Conservation (phyloP, 2,888 invertebrate genomes). For the Papilio protenor region DNA sequence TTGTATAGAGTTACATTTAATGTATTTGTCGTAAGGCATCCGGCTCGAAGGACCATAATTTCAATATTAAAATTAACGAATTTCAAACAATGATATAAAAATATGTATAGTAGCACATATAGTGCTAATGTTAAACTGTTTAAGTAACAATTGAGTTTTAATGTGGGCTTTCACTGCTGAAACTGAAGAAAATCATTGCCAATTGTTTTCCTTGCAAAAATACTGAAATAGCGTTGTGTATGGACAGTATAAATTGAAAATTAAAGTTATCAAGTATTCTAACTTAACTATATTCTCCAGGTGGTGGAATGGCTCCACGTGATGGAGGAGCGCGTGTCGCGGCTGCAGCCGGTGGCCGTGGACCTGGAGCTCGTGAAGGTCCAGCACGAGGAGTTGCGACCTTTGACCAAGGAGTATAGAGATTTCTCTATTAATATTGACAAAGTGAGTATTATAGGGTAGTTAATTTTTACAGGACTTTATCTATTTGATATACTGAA, state of each 20-base stretch:
- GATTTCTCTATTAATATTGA: conserved; percentile 94
- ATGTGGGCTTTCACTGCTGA: too few relatives aligned
- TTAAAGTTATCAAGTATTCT: too few relatives aligned
- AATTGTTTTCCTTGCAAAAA: too few relatives aligned
- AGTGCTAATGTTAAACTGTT: too few relatives aligned
- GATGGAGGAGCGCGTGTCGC: conserved; percentile 90
- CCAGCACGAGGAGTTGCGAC: conserved; percentile 93
- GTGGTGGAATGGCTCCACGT: conserved; percentile 93
- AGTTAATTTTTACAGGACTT: too few relatives aligned
- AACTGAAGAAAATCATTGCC: too few relatives aligned
- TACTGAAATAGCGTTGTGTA: too few relatives aligned
- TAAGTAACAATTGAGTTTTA: too few relatives aligned
- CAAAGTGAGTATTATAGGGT: conserved; percentile 78
- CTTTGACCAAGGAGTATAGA: conserved; percentile 94
- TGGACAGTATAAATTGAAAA: too few relatives aligned
- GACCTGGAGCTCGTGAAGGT: conserved; percentile 93
- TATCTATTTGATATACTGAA: neutral
- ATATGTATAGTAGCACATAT: too few relatives aligned
- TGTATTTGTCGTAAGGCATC: neutral
- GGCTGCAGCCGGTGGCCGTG: conserved; percentile 93
- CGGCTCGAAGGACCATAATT: neutral
- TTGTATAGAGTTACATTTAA: neutral
- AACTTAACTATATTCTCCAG: conserved; percentile 52
- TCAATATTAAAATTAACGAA: neutral
- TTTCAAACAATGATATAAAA: too few relatives aligned